Evolutionary conservation across 1,140 invertebrate genomes (phyloP).

Genomic region (Drosophila sp.): DNA sequence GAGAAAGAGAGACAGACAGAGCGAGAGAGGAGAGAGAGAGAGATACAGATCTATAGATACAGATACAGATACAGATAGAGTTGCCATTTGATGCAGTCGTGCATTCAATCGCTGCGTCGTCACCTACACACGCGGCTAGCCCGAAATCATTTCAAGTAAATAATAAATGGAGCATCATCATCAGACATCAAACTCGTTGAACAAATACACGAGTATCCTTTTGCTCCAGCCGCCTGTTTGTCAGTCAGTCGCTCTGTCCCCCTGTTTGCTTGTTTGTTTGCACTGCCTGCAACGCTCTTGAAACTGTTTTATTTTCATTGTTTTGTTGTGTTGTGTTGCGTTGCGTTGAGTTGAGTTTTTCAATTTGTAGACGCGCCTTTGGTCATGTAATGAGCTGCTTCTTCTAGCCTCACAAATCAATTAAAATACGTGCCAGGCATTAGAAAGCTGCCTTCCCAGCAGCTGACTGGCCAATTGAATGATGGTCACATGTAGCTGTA

Average conservation of each 20-base stretch:
- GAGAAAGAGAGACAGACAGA: slow-evolving; percentile 20
- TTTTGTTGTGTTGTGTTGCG: background rate
- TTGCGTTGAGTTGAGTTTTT: slow-evolving; percentile 2
- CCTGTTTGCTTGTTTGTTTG: slow-evolving; percentile 62
- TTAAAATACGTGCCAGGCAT: slow-evolving; percentile 79
- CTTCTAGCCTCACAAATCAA: slow-evolving; percentile 72
- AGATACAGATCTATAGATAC: slow-evolving; percentile 23
- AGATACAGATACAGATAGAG: slow-evolving; percentile 28
- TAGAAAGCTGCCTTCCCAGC: slow-evolving; percentile 46
- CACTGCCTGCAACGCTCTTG: slow-evolving; percentile 57
- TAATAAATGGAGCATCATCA: slow-evolving; percentile 84
- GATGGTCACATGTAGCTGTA: background rate
- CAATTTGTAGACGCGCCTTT: slow-evolving; percentile 14
- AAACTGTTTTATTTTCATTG: slow-evolving; percentile 69
- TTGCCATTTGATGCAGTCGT: slow-evolving; percentile 81
- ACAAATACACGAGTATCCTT: slow-evolving; percentile 70
- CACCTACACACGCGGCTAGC: slow-evolving; percentile 70
- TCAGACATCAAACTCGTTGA: slow-evolving; percentile 79
- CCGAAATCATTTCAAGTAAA: slow-evolving; percentile 84
- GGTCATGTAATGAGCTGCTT: slow-evolving; percentile 72
- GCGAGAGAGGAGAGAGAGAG: slow-evolving; percentile 19
- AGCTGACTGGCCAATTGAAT: slow-evolving; percentile 64
- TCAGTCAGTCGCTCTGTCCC: slow-evolving; percentile 3
- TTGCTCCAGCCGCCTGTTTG: slow-evolving; percentile 46
- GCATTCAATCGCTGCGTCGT: slow-evolving; percentile 84